Conservation (phyloP, 2,113 vertebrate genomes). For the Pteruthius melanotis region DNA sequence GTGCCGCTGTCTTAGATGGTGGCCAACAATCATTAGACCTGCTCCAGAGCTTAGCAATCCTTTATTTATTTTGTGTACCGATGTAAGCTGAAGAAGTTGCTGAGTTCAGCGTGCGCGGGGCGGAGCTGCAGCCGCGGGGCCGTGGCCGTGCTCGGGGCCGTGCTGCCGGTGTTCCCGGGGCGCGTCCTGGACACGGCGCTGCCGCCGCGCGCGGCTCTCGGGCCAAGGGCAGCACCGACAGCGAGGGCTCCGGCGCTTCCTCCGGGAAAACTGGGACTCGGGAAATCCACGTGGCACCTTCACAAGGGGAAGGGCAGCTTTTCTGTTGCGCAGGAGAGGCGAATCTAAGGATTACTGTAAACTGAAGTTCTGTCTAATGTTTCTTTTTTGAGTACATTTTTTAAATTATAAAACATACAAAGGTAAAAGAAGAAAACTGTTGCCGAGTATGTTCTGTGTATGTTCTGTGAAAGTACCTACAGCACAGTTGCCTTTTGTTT, state of each 20-base stretch:
- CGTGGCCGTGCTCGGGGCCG: too few species aligned
- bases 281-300: not conserved
- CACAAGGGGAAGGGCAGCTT: not conserved
- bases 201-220: not conserved
- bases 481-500: slow-evolving; percentile 73
- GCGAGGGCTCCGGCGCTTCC: not conserved
- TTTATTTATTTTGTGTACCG: slow-evolving; percentile 12
- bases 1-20: not conserved
- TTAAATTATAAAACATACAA: slow-evolving; percentile 5
- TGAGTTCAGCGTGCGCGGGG: not conserved
- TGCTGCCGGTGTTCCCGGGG: too few species aligned
- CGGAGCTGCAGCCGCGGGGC: not conserved
- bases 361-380: slow-evolving; percentile 26
- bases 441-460: slow-evolving; percentile 45
- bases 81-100: not conserved
- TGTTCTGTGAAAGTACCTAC: slow-evolving; percentile 65
- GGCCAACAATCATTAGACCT: not conserved
- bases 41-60: not conserved
- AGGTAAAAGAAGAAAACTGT: slow-evolving; percentile 34
- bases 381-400: slow-evolving; percentile 30
- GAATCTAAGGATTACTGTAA: not conserved
- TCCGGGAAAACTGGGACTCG: slow-evolving; percentile 7
- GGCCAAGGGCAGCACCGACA: not conserved
- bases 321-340: slow-evolving; percentile 13
- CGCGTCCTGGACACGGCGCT: not conserved